A percentile compares a stretch with the other conserved stretches of the same genome.
Conservation (phyloP, 2,797 vertebrate species). For the Argya squamiceps region DNA sequence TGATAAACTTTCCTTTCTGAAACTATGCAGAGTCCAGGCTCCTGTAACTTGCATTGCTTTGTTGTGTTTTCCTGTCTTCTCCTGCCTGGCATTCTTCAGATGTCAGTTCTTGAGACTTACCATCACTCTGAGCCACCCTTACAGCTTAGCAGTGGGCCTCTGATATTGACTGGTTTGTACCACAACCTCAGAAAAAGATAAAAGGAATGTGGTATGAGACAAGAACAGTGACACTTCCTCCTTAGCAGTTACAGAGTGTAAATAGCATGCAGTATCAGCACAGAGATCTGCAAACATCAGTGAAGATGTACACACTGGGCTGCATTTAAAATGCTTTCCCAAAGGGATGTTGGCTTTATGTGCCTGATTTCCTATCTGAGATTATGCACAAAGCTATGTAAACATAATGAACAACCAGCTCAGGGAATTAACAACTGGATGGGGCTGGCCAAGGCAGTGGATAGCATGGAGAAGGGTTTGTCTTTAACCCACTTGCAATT, state of each 20-base stretch:
- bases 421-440: not conserved
- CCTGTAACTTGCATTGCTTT: not conserved
- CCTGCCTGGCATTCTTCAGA: not conserved
- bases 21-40: not conserved
- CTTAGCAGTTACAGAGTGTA: not conserved
- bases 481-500: not conserved
- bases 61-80: not conserved
- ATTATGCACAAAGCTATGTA: accelerated
- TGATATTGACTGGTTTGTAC: not conserved
- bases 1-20: not conserved
- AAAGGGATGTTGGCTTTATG: not conserved
- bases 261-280: not conserved
- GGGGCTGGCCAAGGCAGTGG: not conserved
- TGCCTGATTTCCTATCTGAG: not conserved
- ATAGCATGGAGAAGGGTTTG: not conserved
- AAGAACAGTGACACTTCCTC: not conserved
- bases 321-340: not conserved
- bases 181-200: not conserved
- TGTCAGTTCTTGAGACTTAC: not conserved
- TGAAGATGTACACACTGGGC: not conserved
- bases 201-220: not conserved
- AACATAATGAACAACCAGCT: not conserved
- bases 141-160: not conserved
- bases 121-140: not conserved
- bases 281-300: not conserved